Base-by-base conservation (phyloP, 2,888 invertebrate species). In the Caenorhabditis imperialis region DNA sequence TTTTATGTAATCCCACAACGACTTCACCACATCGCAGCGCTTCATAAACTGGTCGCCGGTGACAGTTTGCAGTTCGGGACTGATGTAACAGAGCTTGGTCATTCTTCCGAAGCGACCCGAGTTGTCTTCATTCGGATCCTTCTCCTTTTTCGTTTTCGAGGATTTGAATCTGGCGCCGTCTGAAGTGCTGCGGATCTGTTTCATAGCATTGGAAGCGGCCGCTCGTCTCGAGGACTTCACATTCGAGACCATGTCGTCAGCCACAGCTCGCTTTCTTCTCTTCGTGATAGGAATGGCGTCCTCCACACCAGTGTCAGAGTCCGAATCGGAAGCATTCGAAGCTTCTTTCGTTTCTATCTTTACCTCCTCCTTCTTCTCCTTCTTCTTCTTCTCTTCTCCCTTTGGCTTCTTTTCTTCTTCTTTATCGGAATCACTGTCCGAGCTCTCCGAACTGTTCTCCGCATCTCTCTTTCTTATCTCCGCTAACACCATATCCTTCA, bases 1-100 rank as follows among this genome's bases (percentile, higher is more conserved):
- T n/a, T 75, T 69, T 45, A 85, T 79, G 45, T 85, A 85, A 6
- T 70, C 75, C 85, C 85, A 85, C 63, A 85, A 54, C 20, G 20
- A 58, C 54, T 83, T 85, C 8, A 85, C 82, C 1, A 85, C 79
- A 51, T 79, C 79, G 47, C 79, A 79, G 4, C 79, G 42, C 40
- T 71, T 72, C 73, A 74, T 75, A 47, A 60, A 79, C 37, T 61
- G 71, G 16, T 73, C 60, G 7, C 58, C 57, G 16, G 63, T 71
- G 37, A 79, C 35, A 8, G 48, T 47, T 27, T 79, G 79, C 16
- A 79, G 47, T 20, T 75, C 75, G 0, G 72, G 60, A 20, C 67
- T 62, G 25, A 73, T 54, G 16, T 63, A 74, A 25, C 63, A 70
- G 14, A 79, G 50, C 18, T 75, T 75, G 0, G 79, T 79, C 67